Evolutionary conservation across 2,113 vertebrate species (phyloP), one percentile per base, ranked within the genome.

Genomic region (Stigmatopora argus): DNA sequence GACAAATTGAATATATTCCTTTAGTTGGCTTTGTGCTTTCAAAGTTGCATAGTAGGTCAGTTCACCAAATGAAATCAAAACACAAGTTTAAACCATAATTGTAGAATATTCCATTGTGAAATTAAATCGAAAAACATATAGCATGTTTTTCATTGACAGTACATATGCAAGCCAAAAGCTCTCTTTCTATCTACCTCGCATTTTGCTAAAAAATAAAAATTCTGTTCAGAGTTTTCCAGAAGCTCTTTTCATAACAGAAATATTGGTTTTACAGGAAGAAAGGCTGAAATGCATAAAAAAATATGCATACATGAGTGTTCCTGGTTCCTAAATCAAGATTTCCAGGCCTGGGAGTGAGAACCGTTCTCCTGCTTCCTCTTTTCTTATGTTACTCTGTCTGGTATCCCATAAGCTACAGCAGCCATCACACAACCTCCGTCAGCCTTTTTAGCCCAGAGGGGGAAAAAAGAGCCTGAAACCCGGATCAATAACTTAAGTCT

Each of bases 401-500:
- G 53, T 62, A 70, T 78, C 77, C 66, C 17, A 34, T 26, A 47
- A 41, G 26, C 75, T 80, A 74, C 73, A 85, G 79, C 86, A 83
- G 80, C 78, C 80, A 78, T 78, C 82, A 80, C 82, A 79, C 84
- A 86, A 79, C 87, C 89, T 85, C 85, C 65, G 85, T 87, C 72
- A 81, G 83, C 64, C 89, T 86, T 78, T 78, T 88, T 89, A 88
- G 91, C 90, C 88, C 83, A 67, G 69, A 82, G 75, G 26, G 1
- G 3, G 85, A 85, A 85, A 87, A 78, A 85, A 87, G 77, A 85
- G 76, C 77, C 80, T 78, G 73, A 82, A 80, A 73, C 79, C 67
- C 68, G 49, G 89, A 93, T 94, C 89, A 70, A 90, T 92, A 91
- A 87, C 85, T 89, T 88, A 70, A 89, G 83, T 88, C 89, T 91